Evolutionary conservation across 2,888 invertebrate genomes (phyloP).

Genomic region (Eurytoma adleriae): DNA sequence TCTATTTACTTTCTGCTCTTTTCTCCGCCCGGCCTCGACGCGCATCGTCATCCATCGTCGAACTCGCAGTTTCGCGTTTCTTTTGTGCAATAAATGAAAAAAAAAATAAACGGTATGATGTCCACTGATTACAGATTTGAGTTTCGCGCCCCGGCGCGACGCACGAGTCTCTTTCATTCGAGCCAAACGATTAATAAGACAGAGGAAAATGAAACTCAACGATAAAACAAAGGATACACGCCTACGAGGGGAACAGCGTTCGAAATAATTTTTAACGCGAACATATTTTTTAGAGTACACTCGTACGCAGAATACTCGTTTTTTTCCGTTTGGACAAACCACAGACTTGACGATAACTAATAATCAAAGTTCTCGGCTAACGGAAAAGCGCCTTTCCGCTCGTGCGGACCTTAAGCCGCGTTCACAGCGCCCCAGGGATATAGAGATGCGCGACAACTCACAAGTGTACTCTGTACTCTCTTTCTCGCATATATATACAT

Average conservation of each 20-base stretch:
- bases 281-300: slow-evolving; percentile 74
- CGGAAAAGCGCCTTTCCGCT: too few relatives aligned
- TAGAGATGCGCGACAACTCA: background rate
- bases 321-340: too few relatives aligned
- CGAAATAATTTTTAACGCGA: slow-evolving; percentile 70
- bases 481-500: too few relatives aligned
- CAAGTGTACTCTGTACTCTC: too few relatives aligned
- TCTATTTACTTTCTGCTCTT: slow-evolving; percentile 28
- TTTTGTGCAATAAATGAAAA: slow-evolving; percentile 52
- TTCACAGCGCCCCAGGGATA: background rate
- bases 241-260: slow-evolving; percentile 72
- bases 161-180: too few relatives aligned
- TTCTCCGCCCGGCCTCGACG: slow-evolving; percentile 10
- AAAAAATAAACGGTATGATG: background rate
- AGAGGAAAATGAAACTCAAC: slow-evolving; percentile 1
- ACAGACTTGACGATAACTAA: too few relatives aligned
- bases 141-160: too few relatives aligned
- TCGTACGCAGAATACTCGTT: slow-evolving; percentile 52
- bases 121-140: too few relatives aligned
- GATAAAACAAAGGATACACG: slow-evolving; percentile 48
- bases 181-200: background rate
- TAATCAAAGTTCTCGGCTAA: too few relatives aligned
- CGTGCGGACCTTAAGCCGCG: background rate
- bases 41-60: slow-evolving; percentile 45
- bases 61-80: slow-evolving; percentile 31